Conservation (phyloP, 2,113 vertebrate genomes). For the Neogobius melanostomus region DNA sequence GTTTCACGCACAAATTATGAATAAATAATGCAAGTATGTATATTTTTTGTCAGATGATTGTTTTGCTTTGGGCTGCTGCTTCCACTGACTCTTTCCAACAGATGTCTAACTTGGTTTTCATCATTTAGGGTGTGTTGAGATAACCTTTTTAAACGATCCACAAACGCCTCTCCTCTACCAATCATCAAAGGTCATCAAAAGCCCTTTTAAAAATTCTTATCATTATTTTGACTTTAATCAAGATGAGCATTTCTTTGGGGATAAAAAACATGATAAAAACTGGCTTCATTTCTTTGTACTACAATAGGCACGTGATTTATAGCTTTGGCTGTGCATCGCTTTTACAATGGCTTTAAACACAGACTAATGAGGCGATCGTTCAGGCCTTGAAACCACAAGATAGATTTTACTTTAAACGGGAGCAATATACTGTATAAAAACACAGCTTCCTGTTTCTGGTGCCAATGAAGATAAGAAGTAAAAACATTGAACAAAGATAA, state of each 20-base stretch:
- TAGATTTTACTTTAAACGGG: constrained; percentile 15
- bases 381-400: constrained; percentile 9
- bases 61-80: constrained; percentile 36
- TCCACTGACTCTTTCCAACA: constrained; percentile 7
- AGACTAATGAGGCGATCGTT: constrained; percentile 3
- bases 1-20: constrained; percentile 23
- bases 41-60: constrained; percentile 18
- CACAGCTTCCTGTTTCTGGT: constrained; percentile 22
- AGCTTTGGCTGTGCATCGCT: neutral
- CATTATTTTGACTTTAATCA: neutral
- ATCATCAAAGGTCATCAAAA: neutral
- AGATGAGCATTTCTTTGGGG: neutral
- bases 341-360: constrained; percentile 12
- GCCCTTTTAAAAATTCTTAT: too few species aligned
- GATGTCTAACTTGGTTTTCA: constrained; percentile 1
- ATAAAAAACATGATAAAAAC: neutral
- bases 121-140: neutral
- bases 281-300: neutral
- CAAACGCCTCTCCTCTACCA: neutral
- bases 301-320: neutral
- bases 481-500: constrained; percentile 18
- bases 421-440: neutral
- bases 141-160: neutral
- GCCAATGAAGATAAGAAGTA: constrained; percentile 24
- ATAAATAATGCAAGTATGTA: constrained; percentile 24